Conservation (phyloP, 2,888 invertebrate genomes). For the Junonia oenone region DNA sequence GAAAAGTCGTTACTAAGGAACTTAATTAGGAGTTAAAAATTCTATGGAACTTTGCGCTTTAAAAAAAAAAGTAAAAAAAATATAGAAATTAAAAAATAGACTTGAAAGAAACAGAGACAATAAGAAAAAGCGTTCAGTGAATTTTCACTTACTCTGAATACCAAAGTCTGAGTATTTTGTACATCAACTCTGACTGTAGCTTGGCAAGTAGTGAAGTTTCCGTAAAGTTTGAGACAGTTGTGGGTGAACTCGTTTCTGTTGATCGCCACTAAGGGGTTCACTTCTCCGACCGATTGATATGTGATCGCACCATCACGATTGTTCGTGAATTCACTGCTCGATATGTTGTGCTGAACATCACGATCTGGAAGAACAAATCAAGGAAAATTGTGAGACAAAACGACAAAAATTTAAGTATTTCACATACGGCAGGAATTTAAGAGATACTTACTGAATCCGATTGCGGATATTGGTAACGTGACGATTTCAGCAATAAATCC, state of each 20-base stretch:
- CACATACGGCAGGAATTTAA: neutral
- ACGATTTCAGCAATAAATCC: constrained; percentile 99
- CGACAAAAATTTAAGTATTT: neutral
- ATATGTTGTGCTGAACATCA: constrained; percentile 93
- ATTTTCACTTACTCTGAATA: constrained; percentile 85
- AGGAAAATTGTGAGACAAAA: neutral
- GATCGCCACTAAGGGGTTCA: constrained; percentile 93
- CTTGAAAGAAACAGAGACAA: no score
- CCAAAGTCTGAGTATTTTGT: constrained; percentile 94
- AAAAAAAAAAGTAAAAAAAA: no score
- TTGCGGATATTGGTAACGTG: constrained; percentile 94
- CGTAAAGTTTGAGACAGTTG: constrained; percentile 94
- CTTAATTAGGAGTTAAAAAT: no score
- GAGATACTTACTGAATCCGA: constrained; percentile 90
- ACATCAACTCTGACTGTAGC: constrained; percentile 92
- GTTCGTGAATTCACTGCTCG: constrained; percentile 87
- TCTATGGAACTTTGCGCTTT: no score
- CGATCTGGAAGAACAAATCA: constrained; percentile 82
- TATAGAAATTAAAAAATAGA: no score
- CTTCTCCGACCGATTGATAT: constrained; percentile 95
- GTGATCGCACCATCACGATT: constrained; percentile 93
- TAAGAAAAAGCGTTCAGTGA: no score
- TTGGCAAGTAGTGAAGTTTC: constrained; percentile 94
- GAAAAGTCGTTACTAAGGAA: no score
- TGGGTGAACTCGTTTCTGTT: constrained; percentile 90